phyloP scores from a whole-genome alignment of 2,888 invertebrate genomes.

The Ophion obscuratus region DNA sequence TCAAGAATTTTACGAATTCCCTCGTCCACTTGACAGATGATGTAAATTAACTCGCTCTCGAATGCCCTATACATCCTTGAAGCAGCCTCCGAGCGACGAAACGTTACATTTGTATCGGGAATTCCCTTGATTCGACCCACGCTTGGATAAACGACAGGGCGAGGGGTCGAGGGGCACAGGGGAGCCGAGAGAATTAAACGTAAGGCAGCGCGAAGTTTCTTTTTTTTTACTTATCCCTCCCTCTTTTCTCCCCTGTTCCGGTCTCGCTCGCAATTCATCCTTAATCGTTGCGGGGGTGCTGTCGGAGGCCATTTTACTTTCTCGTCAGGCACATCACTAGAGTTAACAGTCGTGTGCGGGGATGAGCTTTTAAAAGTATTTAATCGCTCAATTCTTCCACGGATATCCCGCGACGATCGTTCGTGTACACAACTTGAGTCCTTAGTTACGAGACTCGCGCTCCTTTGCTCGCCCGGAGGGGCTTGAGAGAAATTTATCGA shows the following conservation, averaged over 20 bases:
- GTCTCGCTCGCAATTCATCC: slow-evolving; percentile 46
- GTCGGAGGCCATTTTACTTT: slow-evolving; percentile 36
- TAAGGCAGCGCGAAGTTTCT: slow-evolving; percentile 15
- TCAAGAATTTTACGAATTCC: too few relatives aligned
- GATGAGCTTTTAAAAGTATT: slow-evolving; percentile 36
- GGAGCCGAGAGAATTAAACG: slow-evolving; percentile 32
- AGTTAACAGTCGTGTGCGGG: slow-evolving; percentile 21
- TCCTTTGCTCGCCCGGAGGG: not conserved
- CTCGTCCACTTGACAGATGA: too few relatives aligned
- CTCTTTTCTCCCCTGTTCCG: slow-evolving; percentile 11
- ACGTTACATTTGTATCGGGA: slow-evolving; percentile 68
- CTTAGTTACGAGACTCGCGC: not conserved
- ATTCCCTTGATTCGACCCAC: slow-evolving; percentile 60
- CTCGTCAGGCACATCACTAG: slow-evolving; percentile 30
- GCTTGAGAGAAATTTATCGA: not conserved
- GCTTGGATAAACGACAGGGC: slow-evolving; percentile 34
- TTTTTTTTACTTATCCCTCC: slow-evolving; percentile 3
- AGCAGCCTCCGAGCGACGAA: slow-evolving; percentile 59
- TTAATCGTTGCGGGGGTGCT: slow-evolving; percentile 46
- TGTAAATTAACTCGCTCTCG: not conserved
- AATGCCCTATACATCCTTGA: not conserved
- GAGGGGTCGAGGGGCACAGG: not conserved
- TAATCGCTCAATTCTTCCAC: slow-evolving; percentile 38
- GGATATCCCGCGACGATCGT: not conserved
- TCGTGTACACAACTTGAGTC: not conserved